Percentiles rank a stretch among this genome's conserved stretches.
These are phyloP conservation scores for Hippopotamus amphibius DNA, from an alignment of 2,113 vertebrate genomes.

Conservation along the genomic window DNA sequence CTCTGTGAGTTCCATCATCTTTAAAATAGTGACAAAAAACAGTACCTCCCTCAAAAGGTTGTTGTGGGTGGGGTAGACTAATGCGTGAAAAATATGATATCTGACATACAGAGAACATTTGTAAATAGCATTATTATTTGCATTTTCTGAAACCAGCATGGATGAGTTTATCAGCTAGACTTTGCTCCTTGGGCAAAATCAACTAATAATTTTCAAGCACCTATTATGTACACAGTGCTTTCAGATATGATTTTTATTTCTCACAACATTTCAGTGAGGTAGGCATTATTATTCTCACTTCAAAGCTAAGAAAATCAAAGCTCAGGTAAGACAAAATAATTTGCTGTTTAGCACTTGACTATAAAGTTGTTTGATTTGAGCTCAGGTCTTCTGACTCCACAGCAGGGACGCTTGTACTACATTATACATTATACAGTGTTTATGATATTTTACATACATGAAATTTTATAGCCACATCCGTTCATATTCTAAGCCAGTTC, in stretches of 20 bases:
- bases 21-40: constrained; percentile 1
- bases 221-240: background rate
- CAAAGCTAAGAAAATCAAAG: background rate
- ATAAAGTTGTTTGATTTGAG: background rate
- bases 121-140: background rate
- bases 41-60: background rate
- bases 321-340: background rate
- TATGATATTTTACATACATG: background rate
- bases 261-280: background rate
- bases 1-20: background rate
- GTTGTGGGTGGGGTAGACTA: background rate
- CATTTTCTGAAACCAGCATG: constrained; percentile 15
- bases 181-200: background rate
- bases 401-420: background rate
- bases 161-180: background rate
- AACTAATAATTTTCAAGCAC: background rate
- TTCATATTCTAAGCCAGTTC: background rate
- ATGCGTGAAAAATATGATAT: background rate
- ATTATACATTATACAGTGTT: background rate
- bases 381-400: background rate
- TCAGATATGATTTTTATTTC: background rate
- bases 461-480: background rate
- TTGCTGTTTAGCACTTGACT: background rate
- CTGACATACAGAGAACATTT: background rate
- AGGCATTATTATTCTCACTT: background rate